Evolutionary conservation across 2,797 vertebrate species (phyloP).

Genomic region (Natrix natrix): DNA sequence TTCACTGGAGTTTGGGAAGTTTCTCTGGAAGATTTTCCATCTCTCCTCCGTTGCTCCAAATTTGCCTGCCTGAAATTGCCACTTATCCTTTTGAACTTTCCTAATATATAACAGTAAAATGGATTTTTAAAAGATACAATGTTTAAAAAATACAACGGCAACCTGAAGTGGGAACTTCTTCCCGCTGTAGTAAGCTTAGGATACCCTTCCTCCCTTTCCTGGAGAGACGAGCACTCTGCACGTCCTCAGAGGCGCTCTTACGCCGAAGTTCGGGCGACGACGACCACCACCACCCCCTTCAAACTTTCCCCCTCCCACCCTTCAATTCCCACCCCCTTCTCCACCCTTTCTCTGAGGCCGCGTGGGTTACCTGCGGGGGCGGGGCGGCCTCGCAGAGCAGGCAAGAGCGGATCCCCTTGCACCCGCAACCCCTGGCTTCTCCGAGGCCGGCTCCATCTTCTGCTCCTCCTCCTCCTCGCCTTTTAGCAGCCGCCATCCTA

Average conservation of each 20-base stretch:
- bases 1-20: neutral
- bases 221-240: neutral
- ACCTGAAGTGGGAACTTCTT: neutral
- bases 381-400: slow-evolving; percentile 68
- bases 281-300: neutral
- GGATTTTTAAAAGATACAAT: neutral
- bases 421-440: slow-evolving; percentile 55
- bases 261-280: neutral
- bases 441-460: neutral
- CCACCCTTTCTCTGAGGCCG: slow-evolving; percentile 11
- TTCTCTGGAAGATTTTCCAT: neutral
- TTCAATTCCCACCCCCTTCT: neutral
- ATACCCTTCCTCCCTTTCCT: neutral
- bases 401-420: slow-evolving; percentile 73
- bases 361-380: slow-evolving; percentile 59
- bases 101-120: neutral
- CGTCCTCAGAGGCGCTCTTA: neutral
- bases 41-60: neutral
- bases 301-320: neutral
- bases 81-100: neutral
- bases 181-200: neutral
- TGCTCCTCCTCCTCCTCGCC: neutral
- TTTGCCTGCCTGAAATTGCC: neutral
- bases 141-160: neutral
- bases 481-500: neutral